Conservation (phyloP, 2,888 invertebrate genomes). For the Tetrapedia diversipes region DNA sequence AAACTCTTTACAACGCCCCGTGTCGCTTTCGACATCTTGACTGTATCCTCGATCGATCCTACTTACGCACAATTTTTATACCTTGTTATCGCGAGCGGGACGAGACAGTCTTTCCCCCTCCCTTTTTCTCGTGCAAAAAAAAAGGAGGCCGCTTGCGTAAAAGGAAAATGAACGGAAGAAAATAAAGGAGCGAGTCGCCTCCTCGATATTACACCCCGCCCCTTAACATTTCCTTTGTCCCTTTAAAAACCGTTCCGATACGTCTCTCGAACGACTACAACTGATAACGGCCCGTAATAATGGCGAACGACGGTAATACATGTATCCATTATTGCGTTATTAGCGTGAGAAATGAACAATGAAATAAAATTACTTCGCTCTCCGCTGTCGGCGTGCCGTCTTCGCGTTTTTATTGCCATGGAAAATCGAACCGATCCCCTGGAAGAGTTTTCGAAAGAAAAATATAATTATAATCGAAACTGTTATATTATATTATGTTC, state of each 20-base stretch:
- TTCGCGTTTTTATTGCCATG: too few relatives aligned
- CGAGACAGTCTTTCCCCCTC: background rate
- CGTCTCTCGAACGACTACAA: slow-evolving; percentile 6
- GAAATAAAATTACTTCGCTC: background rate
- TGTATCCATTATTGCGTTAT: background rate
- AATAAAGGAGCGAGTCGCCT: slow-evolving; percentile 7
- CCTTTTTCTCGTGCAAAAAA: background rate
- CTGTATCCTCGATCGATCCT: background rate
- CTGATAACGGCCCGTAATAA: slow-evolving; percentile 6
- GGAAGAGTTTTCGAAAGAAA: too few relatives aligned
- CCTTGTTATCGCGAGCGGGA: slow-evolving; percentile 4
- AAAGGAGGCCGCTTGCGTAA: background rate
- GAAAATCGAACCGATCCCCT: background rate
- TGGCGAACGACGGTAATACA: background rate
- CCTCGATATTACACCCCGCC: slow-evolving; percentile 5
- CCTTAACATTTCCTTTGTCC: slow-evolving; percentile 15
- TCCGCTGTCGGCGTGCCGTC: too few relatives aligned
- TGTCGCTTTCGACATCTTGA: background rate
- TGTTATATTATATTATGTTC: too few relatives aligned
- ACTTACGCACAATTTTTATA: background rate
- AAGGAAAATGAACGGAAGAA: slow-evolving; percentile 13
- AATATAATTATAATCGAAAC: too few relatives aligned
- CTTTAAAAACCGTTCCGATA: slow-evolving; percentile 1
- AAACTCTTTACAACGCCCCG: too few relatives aligned
- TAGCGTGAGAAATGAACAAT: background rate